Base-by-base conservation (phyloP, 2,888 invertebrate genomes). In the Dicyrtoma fusca region DNA sequence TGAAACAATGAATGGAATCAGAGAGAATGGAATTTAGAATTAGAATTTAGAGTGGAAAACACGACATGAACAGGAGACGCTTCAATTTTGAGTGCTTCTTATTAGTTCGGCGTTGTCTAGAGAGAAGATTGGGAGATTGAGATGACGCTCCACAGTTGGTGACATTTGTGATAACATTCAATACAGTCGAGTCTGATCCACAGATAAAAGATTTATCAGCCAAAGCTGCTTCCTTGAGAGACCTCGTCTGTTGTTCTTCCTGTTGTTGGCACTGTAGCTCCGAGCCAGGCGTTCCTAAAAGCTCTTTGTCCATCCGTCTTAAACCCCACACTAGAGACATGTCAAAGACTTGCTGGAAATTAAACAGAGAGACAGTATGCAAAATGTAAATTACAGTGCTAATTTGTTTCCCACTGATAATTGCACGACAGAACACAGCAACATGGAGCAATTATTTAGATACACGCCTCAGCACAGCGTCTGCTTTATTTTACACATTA, bases 271-370 rank as follows among this genome's bases (percentile, higher is more conserved):
- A 8, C 25, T 55, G 55, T 21, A 21, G 23, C 21, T 51, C 51
- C 23, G 25, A 21, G 13, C 13, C 13, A 1, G 13, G 55, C 21
- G 23, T 13, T 6, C 5, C 13, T 21, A 8, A 21, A 3, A 13
- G 45, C 14, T 23, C 44, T 14, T 42, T 45, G 6, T 63, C 45
- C 21, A 63, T 8, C 10, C 63, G 45, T 13, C 23, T 14, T 10
- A 63, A 45, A 23, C 63, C 17, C 21, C 42, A 44, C 1, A 63
- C 1, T 6, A 63, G 42, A 45, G 45, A 19, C 11, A 71, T 47
- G 21, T 77, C 74, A 53, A 77, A 77, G 45, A 76, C 74, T 49
- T 73, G 69, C 77, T 77, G 73, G 5, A 61, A 64, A n/a, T n/a
- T 44, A 44, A 25, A 74, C 42, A 62, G 55, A n/a, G 64, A 23